Percentiles rank a stretch among this genome's conserved stretches.
Evolutionary conservation across 2,888 invertebrate species (phyloP).

Genomic region (Griposia aprilina): DNA sequence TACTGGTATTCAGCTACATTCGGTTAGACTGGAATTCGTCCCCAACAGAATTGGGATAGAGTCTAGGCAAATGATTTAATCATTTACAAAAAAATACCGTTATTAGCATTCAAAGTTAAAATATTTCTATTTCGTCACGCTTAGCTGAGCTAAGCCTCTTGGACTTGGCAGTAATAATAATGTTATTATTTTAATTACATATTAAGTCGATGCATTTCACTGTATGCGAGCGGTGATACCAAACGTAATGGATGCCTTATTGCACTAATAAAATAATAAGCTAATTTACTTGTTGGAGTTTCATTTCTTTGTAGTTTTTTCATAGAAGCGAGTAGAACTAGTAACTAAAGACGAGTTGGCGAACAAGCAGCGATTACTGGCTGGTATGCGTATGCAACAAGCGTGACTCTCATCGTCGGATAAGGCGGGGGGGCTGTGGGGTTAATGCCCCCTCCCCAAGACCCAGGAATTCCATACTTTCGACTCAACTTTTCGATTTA

Average conservation of each 20-base stretch:
- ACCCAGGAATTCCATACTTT: too few species aligned
- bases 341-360: too few species aligned
- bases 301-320: constrained; percentile 19
- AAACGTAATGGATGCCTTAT: constrained; percentile 81
- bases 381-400: too few species aligned
- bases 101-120: constrained; percentile 36
- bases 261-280: constrained; percentile 87
- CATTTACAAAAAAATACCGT: not conserved
- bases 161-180: constrained; percentile 51
- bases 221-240: constrained; percentile 71
- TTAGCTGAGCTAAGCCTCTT: constrained; percentile 50
- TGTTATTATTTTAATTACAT: constrained; percentile 59
- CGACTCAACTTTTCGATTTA: too few species aligned
- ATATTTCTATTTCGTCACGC: constrained; percentile 25
- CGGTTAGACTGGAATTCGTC: not conserved
- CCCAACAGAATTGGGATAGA: not conserved
- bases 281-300: constrained; percentile 69
- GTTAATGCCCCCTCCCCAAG: too few species aligned
- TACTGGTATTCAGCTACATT: not conserved
- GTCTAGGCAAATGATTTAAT: not conserved
- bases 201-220: constrained; percentile 70
- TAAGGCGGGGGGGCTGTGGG: too few species aligned
- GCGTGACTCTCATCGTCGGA: too few species aligned
- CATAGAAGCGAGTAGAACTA: too few species aligned
- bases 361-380: too few species aligned